phyloP scores from a whole-genome alignment of 2,113 vertebrate genomes.

The Hydropotes inermis region DNA sequence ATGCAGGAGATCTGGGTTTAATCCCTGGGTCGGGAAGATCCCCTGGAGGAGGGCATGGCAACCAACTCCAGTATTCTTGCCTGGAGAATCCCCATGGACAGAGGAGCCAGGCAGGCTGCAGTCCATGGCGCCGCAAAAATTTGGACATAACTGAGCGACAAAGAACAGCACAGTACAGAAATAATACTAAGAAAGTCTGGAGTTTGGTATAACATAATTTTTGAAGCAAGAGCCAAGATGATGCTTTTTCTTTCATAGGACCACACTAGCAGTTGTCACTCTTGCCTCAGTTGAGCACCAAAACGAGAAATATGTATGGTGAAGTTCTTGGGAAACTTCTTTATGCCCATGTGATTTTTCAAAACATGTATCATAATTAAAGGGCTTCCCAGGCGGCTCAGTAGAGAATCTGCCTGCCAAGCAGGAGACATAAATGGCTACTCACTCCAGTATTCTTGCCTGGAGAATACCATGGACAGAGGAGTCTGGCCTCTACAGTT shows the following conservation, averaged over 20 bases:
- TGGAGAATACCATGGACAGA: not conserved
- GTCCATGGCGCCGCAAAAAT: not conserved
- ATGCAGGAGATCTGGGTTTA: not conserved
- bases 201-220: not conserved
- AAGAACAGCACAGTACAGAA: not conserved
- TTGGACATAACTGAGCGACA: not conserved
- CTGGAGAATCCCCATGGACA: not conserved
- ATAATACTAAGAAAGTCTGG: not conserved
- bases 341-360: not conserved
- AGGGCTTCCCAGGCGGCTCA: not conserved
- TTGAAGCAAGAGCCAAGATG: not conserved
- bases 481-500: not conserved
- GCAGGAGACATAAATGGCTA: not conserved
- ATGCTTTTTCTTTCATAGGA: not conserved
- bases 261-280: not conserved
- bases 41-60: not conserved
- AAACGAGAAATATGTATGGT: not conserved
- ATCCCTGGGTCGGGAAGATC: not conserved
- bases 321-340: not conserved
- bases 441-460: not conserved
- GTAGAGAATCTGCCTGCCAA: not conserved
- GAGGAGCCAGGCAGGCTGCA: not conserved
- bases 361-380: not conserved
- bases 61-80: not conserved
- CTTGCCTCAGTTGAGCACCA: not conserved